phyloP scores from a whole-genome alignment of 2,888 invertebrate species.

The Eurytoma californica region DNA sequence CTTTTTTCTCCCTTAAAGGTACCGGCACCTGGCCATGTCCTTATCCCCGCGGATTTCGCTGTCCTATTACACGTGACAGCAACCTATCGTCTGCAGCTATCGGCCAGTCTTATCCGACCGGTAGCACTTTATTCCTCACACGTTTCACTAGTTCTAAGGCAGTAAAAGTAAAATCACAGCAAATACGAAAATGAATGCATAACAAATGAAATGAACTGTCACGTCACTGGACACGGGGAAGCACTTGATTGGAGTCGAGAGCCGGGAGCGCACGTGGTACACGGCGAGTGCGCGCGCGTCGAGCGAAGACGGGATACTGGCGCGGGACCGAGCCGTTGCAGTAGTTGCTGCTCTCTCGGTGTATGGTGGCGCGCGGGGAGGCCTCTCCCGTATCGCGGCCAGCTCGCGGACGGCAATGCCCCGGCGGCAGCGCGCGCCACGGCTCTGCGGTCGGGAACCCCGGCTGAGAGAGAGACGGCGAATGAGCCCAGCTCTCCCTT shows the following conservation, averaged over 20 bases:
- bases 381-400: conserved; percentile 15
- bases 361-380: conserved; percentile 22
- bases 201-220: too few relatives aligned
- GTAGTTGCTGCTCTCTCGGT: background rate
- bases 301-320: conserved; percentile 52
- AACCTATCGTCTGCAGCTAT: too few relatives aligned
- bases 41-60: too few relatives aligned
- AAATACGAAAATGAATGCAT: too few relatives aligned
- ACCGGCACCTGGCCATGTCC: too few relatives aligned
- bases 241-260: background rate
- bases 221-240: conserved; percentile 3
- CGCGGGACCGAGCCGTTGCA: background rate
- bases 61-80: too few relatives aligned
- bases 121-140: too few relatives aligned
- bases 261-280: background rate
- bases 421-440: conserved; percentile 29
- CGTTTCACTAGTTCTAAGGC: too few relatives aligned
- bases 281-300: conserved; percentile 38
- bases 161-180: too few relatives aligned
- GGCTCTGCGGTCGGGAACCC: conserved; percentile 52
- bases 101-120: too few relatives aligned
- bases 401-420: conserved; percentile 42
- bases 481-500: background rate
- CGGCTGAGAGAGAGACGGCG: conserved; percentile 27
- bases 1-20: too few relatives aligned